Evolutionary conservation across 2,113 vertebrate species (phyloP).

Genomic region (Chaetodon auriga): DNA sequence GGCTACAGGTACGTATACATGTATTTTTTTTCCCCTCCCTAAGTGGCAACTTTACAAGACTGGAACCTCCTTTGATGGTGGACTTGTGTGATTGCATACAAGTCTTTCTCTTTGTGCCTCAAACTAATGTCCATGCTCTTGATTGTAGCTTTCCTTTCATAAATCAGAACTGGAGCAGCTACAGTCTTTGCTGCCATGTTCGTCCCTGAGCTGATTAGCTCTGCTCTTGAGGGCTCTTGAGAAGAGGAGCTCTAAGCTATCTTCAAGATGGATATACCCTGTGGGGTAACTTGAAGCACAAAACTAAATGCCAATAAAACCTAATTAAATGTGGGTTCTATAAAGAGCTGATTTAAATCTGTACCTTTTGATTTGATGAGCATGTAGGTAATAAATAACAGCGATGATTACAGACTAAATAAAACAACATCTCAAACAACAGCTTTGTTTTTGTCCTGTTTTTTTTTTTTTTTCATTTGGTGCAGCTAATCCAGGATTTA

Average conservation of each 20-base stretch:
- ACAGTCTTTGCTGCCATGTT: background rate
- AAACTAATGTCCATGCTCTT: conserved; percentile 3
- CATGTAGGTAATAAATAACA: conserved; percentile 28
- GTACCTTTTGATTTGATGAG: conserved; percentile 8
- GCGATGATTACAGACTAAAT: conserved; percentile 18
- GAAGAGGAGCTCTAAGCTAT: conserved; percentile 4
- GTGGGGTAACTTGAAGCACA: background rate
- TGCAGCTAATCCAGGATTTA: conserved; percentile 43
- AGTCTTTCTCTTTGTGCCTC: background rate
- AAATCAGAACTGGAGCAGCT: conserved; percentile 38
- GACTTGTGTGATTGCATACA: background rate
- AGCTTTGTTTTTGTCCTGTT: background rate
- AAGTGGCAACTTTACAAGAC: background rate
- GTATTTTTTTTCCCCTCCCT: too few species aligned
- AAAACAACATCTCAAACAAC: conserved; percentile 13
- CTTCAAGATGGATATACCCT: background rate
- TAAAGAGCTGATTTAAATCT: conserved; percentile 16
- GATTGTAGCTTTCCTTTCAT: background rate
- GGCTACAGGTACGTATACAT: too few species aligned
- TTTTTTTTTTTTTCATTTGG: conserved; percentile 7
- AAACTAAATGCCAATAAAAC: conserved; percentile 34
- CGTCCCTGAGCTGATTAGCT: conserved; percentile 44
- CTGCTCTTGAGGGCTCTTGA: conserved; percentile 3
- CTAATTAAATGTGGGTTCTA: conserved; percentile 5
- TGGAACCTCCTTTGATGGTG: background rate